Conservation (phyloP, 2,797 vertebrate species). For the Ctenochaetus hawaiiensis region DNA sequence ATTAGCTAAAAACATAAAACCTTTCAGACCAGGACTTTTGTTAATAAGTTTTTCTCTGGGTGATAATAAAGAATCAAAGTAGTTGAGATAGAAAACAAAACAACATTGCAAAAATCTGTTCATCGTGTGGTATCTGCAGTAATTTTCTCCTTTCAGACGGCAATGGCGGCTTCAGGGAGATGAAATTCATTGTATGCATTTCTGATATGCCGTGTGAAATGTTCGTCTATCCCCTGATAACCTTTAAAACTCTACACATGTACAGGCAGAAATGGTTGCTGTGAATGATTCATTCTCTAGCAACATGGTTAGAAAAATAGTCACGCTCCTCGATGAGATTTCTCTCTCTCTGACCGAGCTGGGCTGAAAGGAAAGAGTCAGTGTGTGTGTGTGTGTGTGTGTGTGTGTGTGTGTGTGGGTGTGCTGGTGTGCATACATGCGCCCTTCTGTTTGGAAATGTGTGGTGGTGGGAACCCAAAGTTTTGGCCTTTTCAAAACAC, state of each 20-base stretch:
- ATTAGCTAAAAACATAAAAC: background rate
- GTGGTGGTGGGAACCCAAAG: background rate
- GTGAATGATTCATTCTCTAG: constrained; percentile 35
- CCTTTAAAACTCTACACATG: constrained; percentile 24
- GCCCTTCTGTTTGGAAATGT: background rate
- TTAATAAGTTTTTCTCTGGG: background rate
- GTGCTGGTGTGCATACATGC: background rate
- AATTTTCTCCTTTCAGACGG: background rate
- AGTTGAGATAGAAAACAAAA: no score
- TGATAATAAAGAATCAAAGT: background rate
- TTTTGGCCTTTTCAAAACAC: constrained; percentile 22
- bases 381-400: background rate
- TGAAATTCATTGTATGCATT: background rate
- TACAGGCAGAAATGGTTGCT: constrained; percentile 1
- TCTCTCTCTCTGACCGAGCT: constrained; percentile 1
- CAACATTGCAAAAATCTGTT: background rate
- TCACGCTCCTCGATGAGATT: constrained; percentile 25
- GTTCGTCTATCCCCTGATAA: background rate
- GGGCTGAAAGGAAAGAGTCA: constrained; percentile 5
- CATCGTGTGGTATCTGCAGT: background rate
- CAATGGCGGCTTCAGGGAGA: background rate
- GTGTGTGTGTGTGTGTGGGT: background rate
- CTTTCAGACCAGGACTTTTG: background rate
- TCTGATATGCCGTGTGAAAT: background rate
- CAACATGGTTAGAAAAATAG: constrained; percentile 29